phyloP scores from a whole-genome alignment of 2,797 vertebrate genomes.

The Pangasius djambal region DNA sequence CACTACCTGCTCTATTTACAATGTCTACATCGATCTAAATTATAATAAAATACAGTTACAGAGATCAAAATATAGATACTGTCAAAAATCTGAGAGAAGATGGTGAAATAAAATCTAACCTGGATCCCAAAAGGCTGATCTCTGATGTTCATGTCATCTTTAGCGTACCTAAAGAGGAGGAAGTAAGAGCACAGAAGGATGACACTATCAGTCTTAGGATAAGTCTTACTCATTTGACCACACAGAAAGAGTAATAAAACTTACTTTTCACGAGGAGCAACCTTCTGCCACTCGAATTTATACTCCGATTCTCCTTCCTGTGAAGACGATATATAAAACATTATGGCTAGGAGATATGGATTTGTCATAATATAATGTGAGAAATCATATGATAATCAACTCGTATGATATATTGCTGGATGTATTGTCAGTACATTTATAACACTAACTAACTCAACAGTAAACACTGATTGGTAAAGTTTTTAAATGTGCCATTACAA shows the following conservation, averaged over 20 bases:
- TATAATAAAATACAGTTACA: conserved; percentile 62
- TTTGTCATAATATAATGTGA: background rate
- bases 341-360: too few species aligned
- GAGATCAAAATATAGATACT: background rate
- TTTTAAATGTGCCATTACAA: background rate
- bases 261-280: conserved; percentile 96
- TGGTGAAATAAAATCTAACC: conserved; percentile 64
- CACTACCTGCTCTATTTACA: conserved; percentile 4
- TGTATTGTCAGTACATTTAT: background rate
- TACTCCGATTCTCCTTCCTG: conserved; percentile 93
- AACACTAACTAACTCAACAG: background rate
- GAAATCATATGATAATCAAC: background rate
- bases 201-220: background rate
- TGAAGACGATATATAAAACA: conserved; percentile 48
- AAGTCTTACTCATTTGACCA: background rate
- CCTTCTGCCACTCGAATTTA: conserved; percentile 99
- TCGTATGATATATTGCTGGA: background rate
- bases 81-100: background rate
- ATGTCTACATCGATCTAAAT: background rate
- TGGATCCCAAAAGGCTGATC: conserved; percentile 99
- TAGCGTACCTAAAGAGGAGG: conserved; percentile 84
- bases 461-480: background rate
- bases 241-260: conserved; percentile 28
- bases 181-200: conserved; percentile 3
- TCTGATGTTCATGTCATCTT: conserved; percentile 99